A percentile compares a stretch with the other conserved stretches of the same genome.
Conservation (phyloP, 2,797 vertebrate genomes). For the Crypturellus tataupa region DNA sequence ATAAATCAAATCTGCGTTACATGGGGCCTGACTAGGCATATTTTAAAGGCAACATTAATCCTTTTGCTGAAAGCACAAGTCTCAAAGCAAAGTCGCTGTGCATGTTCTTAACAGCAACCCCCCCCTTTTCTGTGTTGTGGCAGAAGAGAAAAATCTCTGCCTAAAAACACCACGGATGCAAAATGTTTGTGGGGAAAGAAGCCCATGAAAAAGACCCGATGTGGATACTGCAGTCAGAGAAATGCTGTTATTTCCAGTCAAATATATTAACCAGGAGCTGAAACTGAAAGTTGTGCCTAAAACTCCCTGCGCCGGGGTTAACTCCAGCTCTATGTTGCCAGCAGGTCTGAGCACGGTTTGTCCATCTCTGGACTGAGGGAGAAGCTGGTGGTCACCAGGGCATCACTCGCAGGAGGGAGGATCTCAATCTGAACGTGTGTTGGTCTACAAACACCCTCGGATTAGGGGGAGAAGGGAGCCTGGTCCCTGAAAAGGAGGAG, state of each 20-base stretch:
- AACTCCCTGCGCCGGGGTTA: background rate
- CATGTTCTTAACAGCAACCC: background rate
- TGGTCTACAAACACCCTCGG: background rate
- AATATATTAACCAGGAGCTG: background rate
- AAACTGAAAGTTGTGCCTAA: background rate
- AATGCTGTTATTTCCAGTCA: background rate
- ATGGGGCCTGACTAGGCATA: constrained; percentile 32
- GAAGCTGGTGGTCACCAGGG: background rate
- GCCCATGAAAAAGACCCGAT: background rate
- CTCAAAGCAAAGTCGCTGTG: constrained; percentile 3
- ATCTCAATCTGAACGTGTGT: background rate
- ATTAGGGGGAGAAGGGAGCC: background rate
- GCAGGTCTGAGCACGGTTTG: background rate
- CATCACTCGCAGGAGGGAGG: background rate
- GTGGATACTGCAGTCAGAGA: background rate
- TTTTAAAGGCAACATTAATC: constrained; percentile 13
- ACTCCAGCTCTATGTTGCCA: background rate
- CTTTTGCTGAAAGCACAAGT: constrained; percentile 13
- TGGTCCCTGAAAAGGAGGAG: background rate
- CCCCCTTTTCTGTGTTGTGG: background rate
- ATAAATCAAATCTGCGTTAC: constrained; percentile 29
- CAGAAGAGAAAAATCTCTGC: background rate
- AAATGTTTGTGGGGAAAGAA: background rate
- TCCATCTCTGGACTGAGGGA: background rate
- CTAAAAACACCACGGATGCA: background rate